phyloP scores from a whole-genome alignment of 2,888 invertebrate species.

The Andrena trimmerana region DNA sequence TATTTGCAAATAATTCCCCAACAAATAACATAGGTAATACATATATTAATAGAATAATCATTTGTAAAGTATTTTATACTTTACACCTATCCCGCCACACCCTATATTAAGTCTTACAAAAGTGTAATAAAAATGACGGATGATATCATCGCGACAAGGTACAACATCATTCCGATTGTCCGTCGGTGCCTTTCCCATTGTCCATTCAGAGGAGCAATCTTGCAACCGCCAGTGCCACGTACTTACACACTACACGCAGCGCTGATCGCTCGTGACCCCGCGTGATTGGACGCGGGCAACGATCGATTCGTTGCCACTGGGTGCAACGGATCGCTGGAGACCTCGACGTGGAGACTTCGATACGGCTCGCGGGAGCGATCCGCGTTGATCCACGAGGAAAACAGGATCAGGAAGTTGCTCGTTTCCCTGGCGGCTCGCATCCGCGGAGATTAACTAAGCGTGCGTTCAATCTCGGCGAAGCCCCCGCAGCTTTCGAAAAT shows the following conservation, averaged over 20 bases:
- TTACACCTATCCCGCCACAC: too few species aligned
- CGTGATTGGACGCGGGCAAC: constrained; percentile 22
- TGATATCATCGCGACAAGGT: neutral
- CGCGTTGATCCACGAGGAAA: constrained; percentile 70
- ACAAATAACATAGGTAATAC: too few species aligned
- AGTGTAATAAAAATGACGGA: too few species aligned
- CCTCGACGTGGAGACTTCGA: constrained; percentile 74
- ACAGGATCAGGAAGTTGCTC: constrained; percentile 74
- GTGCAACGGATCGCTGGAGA: constrained; percentile 60
- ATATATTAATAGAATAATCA: too few species aligned
- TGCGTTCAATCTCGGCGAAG: constrained; percentile 75
- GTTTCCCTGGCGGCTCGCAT: constrained; percentile 68
- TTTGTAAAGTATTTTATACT: too few species aligned
- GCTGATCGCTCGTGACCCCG: neutral
- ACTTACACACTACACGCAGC: neutral
- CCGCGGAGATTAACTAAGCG: constrained; percentile 78
- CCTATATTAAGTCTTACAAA: too few species aligned
- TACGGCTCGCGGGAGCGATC: constrained; percentile 44
- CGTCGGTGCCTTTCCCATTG: too few species aligned
- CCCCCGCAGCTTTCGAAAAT: constrained; percentile 72
- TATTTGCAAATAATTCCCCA: too few species aligned
- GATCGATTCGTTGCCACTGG: constrained; percentile 32
- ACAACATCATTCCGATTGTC: too few species aligned
- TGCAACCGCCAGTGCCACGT: neutral
- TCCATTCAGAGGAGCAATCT: too few species aligned